phyloP scores from a whole-genome alignment of 2,888 invertebrate genomes.

The Dione vanillae region DNA sequence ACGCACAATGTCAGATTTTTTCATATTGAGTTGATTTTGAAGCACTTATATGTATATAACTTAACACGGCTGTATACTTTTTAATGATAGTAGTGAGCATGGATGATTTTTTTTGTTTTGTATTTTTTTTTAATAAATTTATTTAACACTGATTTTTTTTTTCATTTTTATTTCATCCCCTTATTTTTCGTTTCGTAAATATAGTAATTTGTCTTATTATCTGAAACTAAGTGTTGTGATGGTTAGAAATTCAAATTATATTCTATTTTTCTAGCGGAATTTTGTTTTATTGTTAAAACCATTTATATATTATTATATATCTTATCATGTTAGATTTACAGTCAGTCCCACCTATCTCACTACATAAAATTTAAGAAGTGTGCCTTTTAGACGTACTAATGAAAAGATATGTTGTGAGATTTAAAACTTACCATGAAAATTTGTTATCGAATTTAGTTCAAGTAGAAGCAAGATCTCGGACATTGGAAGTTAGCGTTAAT shows the following conservation, averaged over 20 bases:
- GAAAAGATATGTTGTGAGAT: too few relatives aligned
- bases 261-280: constrained; percentile 72
- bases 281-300: constrained; percentile 38
- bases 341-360: too few relatives aligned
- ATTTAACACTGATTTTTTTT: constrained; percentile 66
- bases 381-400: too few relatives aligned
- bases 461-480: too few relatives aligned
- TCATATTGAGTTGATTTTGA: constrained; percentile 11
- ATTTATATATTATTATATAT: too few relatives aligned
- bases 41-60: constrained; percentile 50
- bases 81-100: constrained; percentile 71
- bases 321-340: too few relatives aligned
- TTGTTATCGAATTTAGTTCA: too few relatives aligned
- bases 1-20: constrained; percentile 18
- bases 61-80: constrained; percentile 56
- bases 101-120: constrained; percentile 72
- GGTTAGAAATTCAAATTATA: constrained; percentile 71
- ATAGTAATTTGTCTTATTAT: constrained; percentile 47
- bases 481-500: too few relatives aligned
- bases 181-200: constrained; percentile 43
- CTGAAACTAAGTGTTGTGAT: constrained; percentile 71
- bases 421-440: too few relatives aligned
- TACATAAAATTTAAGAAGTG: too few relatives aligned
- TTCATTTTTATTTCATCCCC: constrained; percentile 59
- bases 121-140: constrained; percentile 80